Conservation (phyloP, 1,140 invertebrate genomes). For the Drosophila mojavensis region DNA sequence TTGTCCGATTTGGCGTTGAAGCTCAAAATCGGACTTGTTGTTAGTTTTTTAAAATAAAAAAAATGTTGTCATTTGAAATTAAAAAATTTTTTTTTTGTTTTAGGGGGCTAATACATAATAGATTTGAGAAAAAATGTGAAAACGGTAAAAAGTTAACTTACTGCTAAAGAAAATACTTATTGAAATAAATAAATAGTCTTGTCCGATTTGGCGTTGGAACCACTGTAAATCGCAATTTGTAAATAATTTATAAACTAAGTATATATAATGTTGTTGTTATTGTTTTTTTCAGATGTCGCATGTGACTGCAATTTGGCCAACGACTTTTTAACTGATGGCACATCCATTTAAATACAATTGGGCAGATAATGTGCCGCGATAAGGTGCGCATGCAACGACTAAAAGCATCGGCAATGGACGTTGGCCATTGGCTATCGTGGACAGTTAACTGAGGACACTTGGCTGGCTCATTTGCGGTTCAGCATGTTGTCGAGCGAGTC, state of each 20-base stretch:
- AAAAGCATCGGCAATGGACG: conserved; percentile 5
- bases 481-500: conserved; percentile 22
- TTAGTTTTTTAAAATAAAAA: too few relatives aligned
- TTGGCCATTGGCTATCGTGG: too few relatives aligned
- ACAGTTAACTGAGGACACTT: not conserved
- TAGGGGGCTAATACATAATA: too few relatives aligned
- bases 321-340: conserved; percentile 31
- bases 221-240: conserved; percentile 6
- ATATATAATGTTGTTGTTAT: not conserved
- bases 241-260: not conserved
- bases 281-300: conserved; percentile 3
- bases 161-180: too few relatives aligned
- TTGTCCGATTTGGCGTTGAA: too few relatives aligned
- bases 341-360: conserved; percentile 54
- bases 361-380: conserved; percentile 32
- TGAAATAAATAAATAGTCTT: too few relatives aligned
- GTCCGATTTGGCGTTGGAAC: too few relatives aligned
- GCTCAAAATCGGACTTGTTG: too few relatives aligned
- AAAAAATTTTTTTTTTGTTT: too few relatives aligned
- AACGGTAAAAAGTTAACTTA: too few relatives aligned
- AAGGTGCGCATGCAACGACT: conserved; percentile 17
- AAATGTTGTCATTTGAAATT: too few relatives aligned
- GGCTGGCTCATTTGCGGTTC: not conserved
- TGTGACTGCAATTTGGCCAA: conserved; percentile 10
- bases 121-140: too few relatives aligned